Evolutionary conservation across 2,113 vertebrate species (phyloP), one percentile per base, ranked within the genome.

Genomic region (Rhombomys opimus): DNA sequence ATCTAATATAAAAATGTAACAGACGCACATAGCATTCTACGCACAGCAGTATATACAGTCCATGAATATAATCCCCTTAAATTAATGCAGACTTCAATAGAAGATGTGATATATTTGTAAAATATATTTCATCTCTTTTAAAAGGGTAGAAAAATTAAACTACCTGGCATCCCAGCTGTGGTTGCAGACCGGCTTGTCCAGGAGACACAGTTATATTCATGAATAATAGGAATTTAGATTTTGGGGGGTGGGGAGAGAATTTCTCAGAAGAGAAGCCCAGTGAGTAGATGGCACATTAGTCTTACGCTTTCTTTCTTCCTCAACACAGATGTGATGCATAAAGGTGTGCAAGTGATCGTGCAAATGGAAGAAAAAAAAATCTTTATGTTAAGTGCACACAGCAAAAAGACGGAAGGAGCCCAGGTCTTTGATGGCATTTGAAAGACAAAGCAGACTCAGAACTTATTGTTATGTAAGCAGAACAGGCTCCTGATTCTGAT

Each of bases 261-360:
- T 8, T 7, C 3, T 13, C 30, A 81, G 70, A 80, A 11, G 57
- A 88, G 7, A 75, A 94, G 67, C 14, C 9, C 17, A 68, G 35
- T 59, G 68, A 88, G 22, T 73, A 87, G 46, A 85, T 2, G 6
- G 20, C 5, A 10, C n/a, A 50, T 41, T 20, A 22, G 5, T 20
- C 14, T 97, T 89, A 15, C 35, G 50, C 50, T 87, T 97, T 91
- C 46, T 67, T 91, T 30, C 22, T 81, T 30, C 30, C n/a, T 57
- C 52, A 86, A 89, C 22, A 80, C 25, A 77, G 70, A 92, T 38
- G 11, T 73, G 50, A 95, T 57, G 4, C 38, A 52, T 35, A 7
- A 25, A 59, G 59, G 20, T 25, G 12, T 3, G 57, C n/a, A 17
- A 38, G 32, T n/a, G 59, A 68, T 59, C 95, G 81, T 91, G 10